These are phyloP conservation scores for Nautilus pompilius DNA, from an alignment of 1,140 invertebrate species.

Conservation along the genomic window DNA sequence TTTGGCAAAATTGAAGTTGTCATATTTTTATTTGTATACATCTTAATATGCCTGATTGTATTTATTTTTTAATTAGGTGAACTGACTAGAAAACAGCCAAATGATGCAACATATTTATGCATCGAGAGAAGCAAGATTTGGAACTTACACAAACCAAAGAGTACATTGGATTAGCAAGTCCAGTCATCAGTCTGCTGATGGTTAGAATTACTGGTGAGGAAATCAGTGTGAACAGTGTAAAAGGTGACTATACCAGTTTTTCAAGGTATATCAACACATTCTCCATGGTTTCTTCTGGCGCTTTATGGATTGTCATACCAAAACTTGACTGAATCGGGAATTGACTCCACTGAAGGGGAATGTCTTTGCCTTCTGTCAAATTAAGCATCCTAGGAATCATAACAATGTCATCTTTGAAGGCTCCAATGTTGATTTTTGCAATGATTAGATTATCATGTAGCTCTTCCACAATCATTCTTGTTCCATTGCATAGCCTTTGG, in stretches of 20 bases:
- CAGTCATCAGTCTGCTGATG: too few species aligned
- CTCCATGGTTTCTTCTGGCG: background rate
- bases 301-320: background rate
- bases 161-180: too few species aligned
- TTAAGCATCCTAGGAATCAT: background rate
- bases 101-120: too few species aligned
- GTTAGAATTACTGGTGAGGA: too few species aligned
- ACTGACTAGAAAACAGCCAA: too few species aligned
- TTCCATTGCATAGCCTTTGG: slow-evolving; percentile 27
- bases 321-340: background rate
- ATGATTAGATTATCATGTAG: slow-evolving; percentile 37
- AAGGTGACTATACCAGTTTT: background rate
- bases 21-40: too few species aligned
- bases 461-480: slow-evolving; percentile 1
- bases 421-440: slow-evolving; percentile 52
- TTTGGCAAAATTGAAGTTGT: too few species aligned
- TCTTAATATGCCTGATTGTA: too few species aligned
- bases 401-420: slow-evolving; percentile 48
- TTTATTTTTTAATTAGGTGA: too few species aligned
- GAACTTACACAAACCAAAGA: too few species aligned
- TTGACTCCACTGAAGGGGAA: background rate
- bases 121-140: too few species aligned
- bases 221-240: too few species aligned
- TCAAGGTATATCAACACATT: background rate
- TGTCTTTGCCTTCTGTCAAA: background rate